phyloP scores from a whole-genome alignment of 92 coral and sea anemone species.

The Zoanthus sansibaricus region DNA sequence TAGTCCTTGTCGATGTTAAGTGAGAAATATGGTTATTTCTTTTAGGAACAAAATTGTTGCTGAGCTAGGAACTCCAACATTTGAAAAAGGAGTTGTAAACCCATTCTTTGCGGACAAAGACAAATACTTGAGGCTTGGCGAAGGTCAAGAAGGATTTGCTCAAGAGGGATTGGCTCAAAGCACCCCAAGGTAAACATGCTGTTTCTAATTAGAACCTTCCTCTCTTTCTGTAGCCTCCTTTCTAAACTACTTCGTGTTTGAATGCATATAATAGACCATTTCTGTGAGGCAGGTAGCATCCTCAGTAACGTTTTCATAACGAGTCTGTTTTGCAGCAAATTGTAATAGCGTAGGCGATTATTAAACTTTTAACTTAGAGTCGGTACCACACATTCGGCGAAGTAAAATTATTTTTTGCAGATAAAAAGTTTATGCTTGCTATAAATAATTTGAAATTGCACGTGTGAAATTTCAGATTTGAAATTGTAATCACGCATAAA shows the following conservation, averaged over 20 bases:
- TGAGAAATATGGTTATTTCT: background rate
- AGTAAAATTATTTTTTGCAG: too few species aligned
- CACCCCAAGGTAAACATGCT: slow-evolving; percentile 4
- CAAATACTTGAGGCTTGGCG: slow-evolving; percentile 30
- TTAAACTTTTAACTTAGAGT: too few species aligned
- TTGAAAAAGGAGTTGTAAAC: slow-evolving; percentile 39
- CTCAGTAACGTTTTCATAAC: too few species aligned
- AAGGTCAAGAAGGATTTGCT: background rate
- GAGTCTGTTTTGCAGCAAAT: too few species aligned
- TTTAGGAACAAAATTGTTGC: background rate
- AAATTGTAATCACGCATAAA: too few species aligned
- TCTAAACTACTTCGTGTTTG: background rate
- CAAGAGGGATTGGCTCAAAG: background rate
- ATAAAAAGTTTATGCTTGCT: too few species aligned
- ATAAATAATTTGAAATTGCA: too few species aligned
- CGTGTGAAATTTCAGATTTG: too few species aligned
- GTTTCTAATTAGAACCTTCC: background rate
- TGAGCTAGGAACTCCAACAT: slow-evolving; percentile 24
- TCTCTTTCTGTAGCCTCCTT: background rate
- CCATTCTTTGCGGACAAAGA: slow-evolving; percentile 34
- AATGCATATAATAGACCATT: background rate
- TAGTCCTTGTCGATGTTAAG: background rate
- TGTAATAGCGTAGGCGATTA: too few species aligned
- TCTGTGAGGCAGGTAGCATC: too few species aligned
- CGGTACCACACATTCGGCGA: too few species aligned